These are phyloP conservation scores for Mesembrinibis cayennensis DNA, from an alignment of 2,113 vertebrate genomes.

Conservation along the genomic window DNA sequence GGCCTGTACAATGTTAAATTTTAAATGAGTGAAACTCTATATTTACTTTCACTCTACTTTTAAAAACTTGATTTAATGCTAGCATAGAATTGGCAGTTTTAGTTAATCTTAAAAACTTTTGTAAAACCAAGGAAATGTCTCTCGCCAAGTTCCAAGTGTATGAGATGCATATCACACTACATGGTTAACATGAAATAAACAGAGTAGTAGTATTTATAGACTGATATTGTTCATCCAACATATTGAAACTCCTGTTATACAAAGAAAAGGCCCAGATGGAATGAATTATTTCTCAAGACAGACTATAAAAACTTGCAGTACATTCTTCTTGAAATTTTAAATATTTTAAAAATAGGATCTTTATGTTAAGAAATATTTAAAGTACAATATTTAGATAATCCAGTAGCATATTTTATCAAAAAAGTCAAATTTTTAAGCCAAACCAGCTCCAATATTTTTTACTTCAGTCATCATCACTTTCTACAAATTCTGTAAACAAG, in stretches of 20 bases:
- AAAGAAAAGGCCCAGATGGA: background rate
- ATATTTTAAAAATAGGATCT: background rate
- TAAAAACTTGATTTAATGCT: background rate
- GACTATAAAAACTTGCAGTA: background rate
- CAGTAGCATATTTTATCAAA: background rate
- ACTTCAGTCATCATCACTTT: background rate
- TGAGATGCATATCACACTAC: background rate
- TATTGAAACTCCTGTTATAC: background rate
- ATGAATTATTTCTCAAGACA: background rate
- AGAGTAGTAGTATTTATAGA: background rate
- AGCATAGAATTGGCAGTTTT: background rate
- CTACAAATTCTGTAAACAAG: background rate
- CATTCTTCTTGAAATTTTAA: background rate
- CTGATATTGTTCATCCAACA: background rate
- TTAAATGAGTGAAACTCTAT: background rate
- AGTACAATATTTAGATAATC: background rate
- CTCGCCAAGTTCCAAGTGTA: background rate
- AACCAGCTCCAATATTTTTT: background rate
- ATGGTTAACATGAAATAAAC: background rate
- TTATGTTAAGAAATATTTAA: background rate
- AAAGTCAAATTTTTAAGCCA: background rate
- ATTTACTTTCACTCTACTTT: background rate
- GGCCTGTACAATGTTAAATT: background rate
- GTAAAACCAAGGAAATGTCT: background rate
- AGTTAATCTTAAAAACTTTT: background rate